Percentiles rank a stretch among this genome's conserved stretches.
These are phyloP conservation scores for Condylostylus longicornis DNA, from an alignment of 1,140 invertebrate species.

Conservation along the genomic window DNA sequence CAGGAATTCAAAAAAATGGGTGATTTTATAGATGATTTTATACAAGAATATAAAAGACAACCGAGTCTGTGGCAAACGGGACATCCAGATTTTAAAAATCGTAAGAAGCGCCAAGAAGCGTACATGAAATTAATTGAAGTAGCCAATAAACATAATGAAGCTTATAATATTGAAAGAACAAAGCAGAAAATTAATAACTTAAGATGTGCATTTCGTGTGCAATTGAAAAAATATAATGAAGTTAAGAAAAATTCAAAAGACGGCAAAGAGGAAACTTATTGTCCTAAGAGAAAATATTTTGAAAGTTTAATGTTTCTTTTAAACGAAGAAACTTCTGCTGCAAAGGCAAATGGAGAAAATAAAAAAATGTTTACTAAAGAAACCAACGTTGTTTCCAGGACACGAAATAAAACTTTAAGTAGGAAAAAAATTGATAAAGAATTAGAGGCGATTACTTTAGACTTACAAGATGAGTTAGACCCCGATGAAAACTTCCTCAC, in stretches of 20 bases:
- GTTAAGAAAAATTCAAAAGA: conserved; percentile 20
- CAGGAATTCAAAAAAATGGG: conserved; percentile 7
- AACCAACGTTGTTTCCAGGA: conserved; percentile 1
- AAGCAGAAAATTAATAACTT: conserved; percentile 32
- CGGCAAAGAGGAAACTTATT: conserved; percentile 28
- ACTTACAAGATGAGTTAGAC: too few species aligned
- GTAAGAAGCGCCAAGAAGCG: conserved; percentile 23
- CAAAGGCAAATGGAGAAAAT: conserved; percentile 14
- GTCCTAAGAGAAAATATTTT: conserved; percentile 26
- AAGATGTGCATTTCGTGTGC: conserved; percentile 28
- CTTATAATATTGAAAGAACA: conserved; percentile 28
- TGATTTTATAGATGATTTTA: conserved; percentile 31
- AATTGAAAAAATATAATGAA: conserved; percentile 28
- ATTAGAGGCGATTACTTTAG: too few species aligned
- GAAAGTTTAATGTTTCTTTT: conserved; percentile 29
- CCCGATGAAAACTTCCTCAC: too few species aligned
- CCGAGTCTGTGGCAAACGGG: conserved; percentile 30
- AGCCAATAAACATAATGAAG: conserved; percentile 26
- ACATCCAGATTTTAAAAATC: conserved; percentile 24
- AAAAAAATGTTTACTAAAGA: conserved; percentile 4
- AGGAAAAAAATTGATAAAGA: conserved; percentile 13
- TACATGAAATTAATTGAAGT: conserved; percentile 28
- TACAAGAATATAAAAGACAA: conserved; percentile 28
- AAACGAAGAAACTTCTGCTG: conserved; percentile 25
- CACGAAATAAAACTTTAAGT: not conserved